phyloP scores from a whole-genome alignment of 2,888 invertebrate genomes.

The Drosophila paramelanica region DNA sequence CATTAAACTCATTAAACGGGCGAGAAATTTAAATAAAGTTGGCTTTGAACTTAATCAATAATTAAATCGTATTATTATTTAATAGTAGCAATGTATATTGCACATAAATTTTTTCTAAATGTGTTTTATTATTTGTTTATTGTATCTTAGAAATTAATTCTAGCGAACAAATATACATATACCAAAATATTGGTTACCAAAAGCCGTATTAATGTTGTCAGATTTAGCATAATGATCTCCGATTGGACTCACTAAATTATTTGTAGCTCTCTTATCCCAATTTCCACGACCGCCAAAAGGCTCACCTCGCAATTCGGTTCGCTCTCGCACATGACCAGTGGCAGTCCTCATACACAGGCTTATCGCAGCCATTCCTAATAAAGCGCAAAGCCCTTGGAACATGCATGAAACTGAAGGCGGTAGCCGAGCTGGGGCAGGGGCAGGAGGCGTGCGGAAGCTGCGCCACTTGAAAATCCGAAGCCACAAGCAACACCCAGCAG shows the following conservation, averaged over 20 bases:
- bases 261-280: slow-evolving; percentile 18
- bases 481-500: slow-evolving; percentile 17
- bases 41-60: too few species aligned
- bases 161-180: too few species aligned
- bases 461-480: slow-evolving; percentile 43
- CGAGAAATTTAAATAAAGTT: too few species aligned
- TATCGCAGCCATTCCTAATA: slow-evolving; percentile 64
- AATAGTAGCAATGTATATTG: too few species aligned
- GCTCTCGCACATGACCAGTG: slow-evolving; percentile 7
- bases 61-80: too few species aligned
- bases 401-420: slow-evolving; percentile 55
- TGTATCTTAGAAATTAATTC: too few species aligned
- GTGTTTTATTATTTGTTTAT: too few species aligned
- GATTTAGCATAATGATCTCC: slow-evolving; percentile 18
- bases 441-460: slow-evolving; percentile 10
- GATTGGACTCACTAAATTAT: slow-evolving; percentile 42
- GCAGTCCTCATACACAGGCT: slow-evolving; percentile 51
- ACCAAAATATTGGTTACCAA: too few species aligned
- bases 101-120: too few species aligned
- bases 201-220: neutral
- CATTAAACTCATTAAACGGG: neutral
- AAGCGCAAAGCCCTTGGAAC: slow-evolving; percentile 55
- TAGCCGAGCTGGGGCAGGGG: neutral
- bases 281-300: slow-evolving; percentile 9
- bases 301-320: slow-evolving; percentile 33